phyloP scores from a whole-genome alignment of 1,140 invertebrate species.

The Stratiolaelaps scimitus region DNA sequence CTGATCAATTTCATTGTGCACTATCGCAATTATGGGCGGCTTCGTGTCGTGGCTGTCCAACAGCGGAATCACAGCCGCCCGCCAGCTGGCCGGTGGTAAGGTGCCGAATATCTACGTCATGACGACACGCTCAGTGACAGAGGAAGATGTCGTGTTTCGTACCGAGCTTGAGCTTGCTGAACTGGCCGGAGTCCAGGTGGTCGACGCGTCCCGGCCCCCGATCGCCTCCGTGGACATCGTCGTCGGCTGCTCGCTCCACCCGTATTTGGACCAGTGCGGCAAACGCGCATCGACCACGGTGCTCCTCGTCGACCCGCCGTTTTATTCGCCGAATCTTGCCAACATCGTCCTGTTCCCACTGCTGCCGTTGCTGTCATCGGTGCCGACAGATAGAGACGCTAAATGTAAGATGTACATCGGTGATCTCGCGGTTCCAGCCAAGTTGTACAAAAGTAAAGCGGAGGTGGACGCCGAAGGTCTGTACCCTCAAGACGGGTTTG shows the following conservation, averaged over 20 bases:
- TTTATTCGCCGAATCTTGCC: conserved; percentile 23
- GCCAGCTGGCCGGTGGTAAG: conserved; percentile 16
- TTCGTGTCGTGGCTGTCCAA: not conserved
- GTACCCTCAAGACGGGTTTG: conserved; percentile 20
- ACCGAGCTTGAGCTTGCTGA: conserved; percentile 15
- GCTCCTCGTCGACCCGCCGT: conserved; percentile 17
- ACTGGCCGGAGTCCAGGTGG: conserved; percentile 11
- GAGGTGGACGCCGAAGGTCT: conserved; percentile 13
- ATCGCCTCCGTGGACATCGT: not conserved
- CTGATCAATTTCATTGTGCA: not conserved
- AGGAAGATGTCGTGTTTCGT: conserved; percentile 3
- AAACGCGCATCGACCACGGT: conserved; percentile 12
- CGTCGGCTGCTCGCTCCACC: conserved; percentile 16
- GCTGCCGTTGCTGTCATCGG: conserved; percentile 12
- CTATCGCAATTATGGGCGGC: not conserved
- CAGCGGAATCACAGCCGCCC: conserved; percentile 21
- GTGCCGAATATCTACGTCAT: conserved; percentile 11
- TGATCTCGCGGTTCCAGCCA: conserved; percentile 16
- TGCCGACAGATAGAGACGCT: conserved; percentile 8
- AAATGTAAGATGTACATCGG: conserved; percentile 26
- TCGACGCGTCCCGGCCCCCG: not conserved
- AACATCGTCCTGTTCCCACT: conserved; percentile 17
- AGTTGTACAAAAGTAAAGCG: conserved; percentile 14
- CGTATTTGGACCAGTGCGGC: conserved; percentile 22
- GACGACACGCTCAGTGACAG: conserved; percentile 8